Base-by-base conservation (phyloP, 2,797 vertebrate species). In the Rhabdomys pumilio region DNA sequence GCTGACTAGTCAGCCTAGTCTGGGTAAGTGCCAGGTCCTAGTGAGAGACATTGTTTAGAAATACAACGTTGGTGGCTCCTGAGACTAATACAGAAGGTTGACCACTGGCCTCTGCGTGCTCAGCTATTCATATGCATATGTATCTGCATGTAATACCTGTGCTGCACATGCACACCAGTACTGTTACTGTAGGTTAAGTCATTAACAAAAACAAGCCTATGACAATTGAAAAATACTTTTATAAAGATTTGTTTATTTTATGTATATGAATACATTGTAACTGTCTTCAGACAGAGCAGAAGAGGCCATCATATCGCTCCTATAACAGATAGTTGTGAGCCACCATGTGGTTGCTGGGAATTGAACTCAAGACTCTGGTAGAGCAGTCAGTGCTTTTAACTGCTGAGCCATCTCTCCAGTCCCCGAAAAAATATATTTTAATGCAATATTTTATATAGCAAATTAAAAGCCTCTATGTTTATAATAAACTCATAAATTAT, bases 391-490 rank as follows among this genome's bases (percentile, higher is more conserved):
- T 38, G n/a, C 69, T 72, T n/a, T 72, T 72, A 72, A 72, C n/a
- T 2, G 2, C 17, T 19, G 69, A 72, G 69, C n/a, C 69, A 72
- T 72, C 34, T 38, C 69, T 72, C 69, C n/a, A 72, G 17, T 17
- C 69, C 69, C 69, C 4, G 19, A 61, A 88, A 88, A 95, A 53
- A 13, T 81, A 13, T 26, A 57, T 91, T 97, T 96, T 94, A 65
- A 73, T 75, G 67, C 53, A 82, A 47, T 95, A 26, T 81, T 87
- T 96, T 63, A 65, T 92, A 12, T 24, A 86, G 50, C 50, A 79
- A 22, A 76, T 69, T 91, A n/a, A 72, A 95, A 82, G 50, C 89
- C n/a, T 91, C n/a, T 84, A 44, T 82, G 59, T 89, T 34, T 91
- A 0, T 90, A 90, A 38, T 81, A 88, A 59, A 90, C 22, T 88